Evolutionary conservation across 2,888 invertebrate species (phyloP), one percentile per base, ranked within the genome.

Genomic region (Cephus pygmeus): DNA sequence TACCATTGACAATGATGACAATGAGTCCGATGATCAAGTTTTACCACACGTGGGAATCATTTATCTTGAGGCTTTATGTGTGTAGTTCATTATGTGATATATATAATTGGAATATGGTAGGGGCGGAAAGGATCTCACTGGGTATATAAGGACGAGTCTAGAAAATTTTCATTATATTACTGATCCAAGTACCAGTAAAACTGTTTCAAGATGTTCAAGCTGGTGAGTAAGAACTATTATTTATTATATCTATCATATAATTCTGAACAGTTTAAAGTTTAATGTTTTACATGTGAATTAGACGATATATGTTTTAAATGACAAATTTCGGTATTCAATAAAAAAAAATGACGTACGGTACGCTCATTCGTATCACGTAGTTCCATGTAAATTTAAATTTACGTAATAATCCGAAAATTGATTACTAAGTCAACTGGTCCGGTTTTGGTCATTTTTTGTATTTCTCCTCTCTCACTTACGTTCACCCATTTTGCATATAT

Each of bases 161-260:
- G 73, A 73, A 77, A 71, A 71, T 78, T 69, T 71, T 68, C 30
- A 79, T 34, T 15, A 79, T 79, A 80, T 80, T 80, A 82, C 80
- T 80, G 79, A 78, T 78, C 71, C 75, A 69, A 78, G 69, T 34
- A 80, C 77, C 81, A 78, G 79, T 79, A 77, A 77, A 74, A 71
- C 77, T 79, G 15, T 81, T 69, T 79, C 85, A 91, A 88, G 86
- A 92, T 92, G 92, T 91, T 89, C 86, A 92, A 92, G 84, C 88
- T 92, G 88, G 92, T 92, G 83, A 92, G 92, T 90, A 23, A 12
- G 12, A 69, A 71, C 23, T 1, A 56, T 56, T 23, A 56, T 40
- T 23, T 40, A 34, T 35, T 3, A 3, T 35, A 35, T 12, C 9
- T 56, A 23, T 56, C 4, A 9, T 23, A 56, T 6, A 23, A 4